Evolutionary conservation across 2,888 invertebrate species (phyloP), one percentile per base, ranked within the genome.

Genomic region (Volucella inanis): DNA sequence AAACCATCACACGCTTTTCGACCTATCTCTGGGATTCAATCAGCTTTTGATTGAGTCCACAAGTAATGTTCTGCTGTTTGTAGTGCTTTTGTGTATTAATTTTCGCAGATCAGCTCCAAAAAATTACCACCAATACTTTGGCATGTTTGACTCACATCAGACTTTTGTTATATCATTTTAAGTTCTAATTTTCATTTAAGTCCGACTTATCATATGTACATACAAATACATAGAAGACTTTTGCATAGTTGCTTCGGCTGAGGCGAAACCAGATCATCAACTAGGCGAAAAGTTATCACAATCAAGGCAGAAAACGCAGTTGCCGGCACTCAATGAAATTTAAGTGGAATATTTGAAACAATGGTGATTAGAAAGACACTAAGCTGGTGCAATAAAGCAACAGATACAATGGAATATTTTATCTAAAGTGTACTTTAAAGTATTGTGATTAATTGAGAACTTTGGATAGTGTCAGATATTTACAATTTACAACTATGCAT

Each of bases 21-120:
- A 38, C 22, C 49, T 15, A 15, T 68, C 57, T 61, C 77, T 76
- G 47, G 41, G 59, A 45, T 67, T 68, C 38, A 77, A 77, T 72
- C 61, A 67, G 55, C 31, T 12, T 43, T 15, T 71, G 61, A 67
- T 72, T 67, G 65, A 71, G 49, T 65, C 71, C 71, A 64, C 61
- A 62, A 78, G 72, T 78, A 78, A 68, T 67, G 78, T 49, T 45
- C 55, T 6, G 39, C 38, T 49, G 62, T 57, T 31, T 31, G 22
- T 6, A 31, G 31, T 49, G 65, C 71, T 59, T 70, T 82, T 82
- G 81, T 82, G 52, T 65, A 82, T 77, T 72, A 61, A 82, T 72
- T 67, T 76, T 47, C 31, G 3, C 14, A 64, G 59, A 59, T 50
- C 49, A 43, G 61, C 18, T 57, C 18, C 39, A 55, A 80, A 74